phyloP scores from a whole-genome alignment of 2,888 invertebrate species.

The Thymelicus acteon region DNA sequence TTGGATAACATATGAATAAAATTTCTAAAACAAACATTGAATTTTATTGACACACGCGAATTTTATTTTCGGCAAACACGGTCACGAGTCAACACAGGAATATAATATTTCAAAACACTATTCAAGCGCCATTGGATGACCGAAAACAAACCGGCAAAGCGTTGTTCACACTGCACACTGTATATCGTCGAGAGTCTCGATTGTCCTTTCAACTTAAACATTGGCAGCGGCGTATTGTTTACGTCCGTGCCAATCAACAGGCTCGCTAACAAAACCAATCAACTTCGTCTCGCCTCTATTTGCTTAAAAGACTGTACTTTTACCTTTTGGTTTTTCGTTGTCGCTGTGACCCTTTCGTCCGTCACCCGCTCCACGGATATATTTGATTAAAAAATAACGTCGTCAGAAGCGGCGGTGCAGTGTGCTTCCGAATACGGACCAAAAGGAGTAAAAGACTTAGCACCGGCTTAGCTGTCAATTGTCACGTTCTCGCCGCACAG shows the following conservation, averaged over 20 bases:
- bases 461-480: conserved; percentile 79
- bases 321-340: conserved; percentile 81
- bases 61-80: conserved; percentile 35
- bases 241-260: conserved; percentile 83
- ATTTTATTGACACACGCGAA: conserved; percentile 28
- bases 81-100: conserved; percentile 47
- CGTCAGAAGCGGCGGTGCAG: conserved; percentile 76
- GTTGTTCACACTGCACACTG: conserved; percentile 55
- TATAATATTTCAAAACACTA: conserved; percentile 50
- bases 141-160: conserved; percentile 53
- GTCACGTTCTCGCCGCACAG: conserved; percentile 69
- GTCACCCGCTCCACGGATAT: conserved; percentile 83
- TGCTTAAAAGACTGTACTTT: conserved; percentile 82
- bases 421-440: conserved; percentile 61
- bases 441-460: conserved; percentile 77
- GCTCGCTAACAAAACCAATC: conserved; percentile 85
- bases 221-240: conserved; percentile 76
- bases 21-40: conserved; percentile 22
- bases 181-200: conserved; percentile 71
- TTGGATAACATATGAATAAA: conserved; percentile 14
- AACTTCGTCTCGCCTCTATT: conserved; percentile 85
- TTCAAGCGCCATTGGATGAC: conserved; percentile 44
- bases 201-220: conserved; percentile 82
- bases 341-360: conserved; percentile 81
- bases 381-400: conserved; percentile 86